Base-by-base conservation (phyloP, 2,113 vertebrate genomes). In the Mellivora capensis region DNA sequence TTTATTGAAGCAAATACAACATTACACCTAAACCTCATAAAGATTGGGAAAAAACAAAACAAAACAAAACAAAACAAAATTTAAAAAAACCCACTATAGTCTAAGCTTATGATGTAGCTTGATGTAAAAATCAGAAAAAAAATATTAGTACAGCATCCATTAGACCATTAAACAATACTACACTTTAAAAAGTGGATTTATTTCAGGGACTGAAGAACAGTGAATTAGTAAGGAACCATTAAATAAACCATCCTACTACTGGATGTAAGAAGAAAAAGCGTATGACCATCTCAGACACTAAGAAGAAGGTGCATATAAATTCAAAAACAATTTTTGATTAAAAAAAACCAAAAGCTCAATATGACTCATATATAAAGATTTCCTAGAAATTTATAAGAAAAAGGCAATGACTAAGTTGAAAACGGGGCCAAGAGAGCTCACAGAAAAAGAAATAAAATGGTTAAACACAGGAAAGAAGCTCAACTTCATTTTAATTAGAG, bases 281-380 rank as follows among this genome's bases (percentile, higher is more conserved):
- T 29, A 23, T 23, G 54, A 49, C 71, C 39, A 80, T 67, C 29
- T 88, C 52, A 77, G 39, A 61, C 17, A n/a, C 13, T 27, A 77
- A 95, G n/a, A 85, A 74, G 90, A 95, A 91, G 69, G 11, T 49
- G 27, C 62, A 95, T 21, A 9, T n/a, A 97, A 82, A 94, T 57
- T 86, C 31, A 93, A 31, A 23, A 83, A 34, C n/a, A 57, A 61
- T 71, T 91, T 23, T 57, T 88, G 1, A 39, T 96, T 18, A 18
- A 54, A 54, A 29, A 93, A 93, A 79, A 62, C 52, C 54, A 71
- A 87, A 77, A 69, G 25, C 37, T 88, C 17, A 62, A 62, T 37
- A 47, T 34, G 17, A 79, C 13, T 42, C 72, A 90, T 23, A 47
- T 81, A 21, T 29, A 87, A 85, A 87, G 6, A 42, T 87, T 96